Evolutionary conservation across 2,797 vertebrate species (phyloP).

Genomic region (Malacoraja senta): DNA sequence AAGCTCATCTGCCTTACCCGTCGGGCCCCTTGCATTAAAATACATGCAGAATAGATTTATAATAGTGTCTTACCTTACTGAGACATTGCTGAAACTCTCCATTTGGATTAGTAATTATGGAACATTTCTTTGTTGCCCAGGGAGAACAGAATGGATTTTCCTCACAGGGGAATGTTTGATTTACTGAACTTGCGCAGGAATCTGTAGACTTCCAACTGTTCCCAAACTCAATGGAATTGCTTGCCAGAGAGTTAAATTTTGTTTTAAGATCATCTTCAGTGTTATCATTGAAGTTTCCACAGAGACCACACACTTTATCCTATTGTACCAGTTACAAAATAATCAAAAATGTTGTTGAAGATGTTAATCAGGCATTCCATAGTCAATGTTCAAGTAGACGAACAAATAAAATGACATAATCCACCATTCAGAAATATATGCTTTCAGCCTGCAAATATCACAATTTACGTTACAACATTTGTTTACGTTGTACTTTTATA

Average conservation of each 20-base stretch:
- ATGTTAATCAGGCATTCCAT: neutral
- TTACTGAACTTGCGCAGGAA: constrained; percentile 61
- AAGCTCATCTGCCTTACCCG: too few species aligned
- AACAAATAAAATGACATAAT: too few species aligned
- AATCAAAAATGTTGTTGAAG: neutral
- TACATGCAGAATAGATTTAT: neutral
- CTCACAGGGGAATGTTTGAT: constrained; percentile 67
- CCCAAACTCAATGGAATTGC: neutral
- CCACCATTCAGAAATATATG: neutral
- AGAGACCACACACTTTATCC: constrained; percentile 59
- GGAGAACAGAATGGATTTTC: constrained; percentile 66
- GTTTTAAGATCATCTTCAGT: constrained; percentile 59
- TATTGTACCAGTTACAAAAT: constrained; percentile 40
- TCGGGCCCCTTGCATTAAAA: too few species aligned
- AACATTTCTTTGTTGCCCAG: constrained; percentile 70
- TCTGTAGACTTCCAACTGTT: constrained; percentile 5
- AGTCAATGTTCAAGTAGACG: neutral
- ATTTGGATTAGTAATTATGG: constrained; percentile 57
- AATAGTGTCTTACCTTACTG: constrained; percentile 56
- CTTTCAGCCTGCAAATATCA: neutral
- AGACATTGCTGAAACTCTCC: constrained; percentile 66
- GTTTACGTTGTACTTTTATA: neutral
- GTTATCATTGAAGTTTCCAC: constrained; percentile 63
- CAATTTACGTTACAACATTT: neutral
- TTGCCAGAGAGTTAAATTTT: constrained; percentile 46